These are phyloP conservation scores for Thamnophis elegans DNA, from an alignment of 2,797 vertebrate species.

Conservation along the genomic window DNA sequence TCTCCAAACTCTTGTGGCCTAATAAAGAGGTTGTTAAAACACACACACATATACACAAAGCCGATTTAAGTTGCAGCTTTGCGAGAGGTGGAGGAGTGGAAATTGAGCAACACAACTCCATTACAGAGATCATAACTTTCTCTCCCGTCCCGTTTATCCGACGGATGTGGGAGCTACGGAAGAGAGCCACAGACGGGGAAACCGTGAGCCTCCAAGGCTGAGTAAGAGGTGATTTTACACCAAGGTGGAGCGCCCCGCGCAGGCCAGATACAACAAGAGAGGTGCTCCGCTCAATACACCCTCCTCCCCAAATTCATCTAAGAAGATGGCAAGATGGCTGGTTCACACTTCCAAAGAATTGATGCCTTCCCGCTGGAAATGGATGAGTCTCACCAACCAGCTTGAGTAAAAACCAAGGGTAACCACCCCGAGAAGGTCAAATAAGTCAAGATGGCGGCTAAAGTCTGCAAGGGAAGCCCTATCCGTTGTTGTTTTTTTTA, in stretches of 20 bases:
- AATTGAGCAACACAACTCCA: neutral
- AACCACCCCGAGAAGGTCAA: neutral
- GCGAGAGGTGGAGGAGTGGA: neutral
- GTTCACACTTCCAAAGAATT: neutral
- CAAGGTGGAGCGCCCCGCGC: neutral
- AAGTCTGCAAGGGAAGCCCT: neutral
- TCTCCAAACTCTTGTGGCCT: neutral
- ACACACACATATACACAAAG: neutral
- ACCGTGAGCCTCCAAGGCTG: rapidly evolving
- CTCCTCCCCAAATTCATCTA: neutral
- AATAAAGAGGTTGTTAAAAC: neutral
- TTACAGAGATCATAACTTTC: neutral
- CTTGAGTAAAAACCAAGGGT: neutral
- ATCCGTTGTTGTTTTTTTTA: neutral
- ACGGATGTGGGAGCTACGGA: rapidly evolving
- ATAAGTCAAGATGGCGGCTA: neutral
- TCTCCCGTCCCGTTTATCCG: neutral
- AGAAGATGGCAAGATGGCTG: neutral
- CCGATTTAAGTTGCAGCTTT: neutral
- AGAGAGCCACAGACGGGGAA: rapidly evolving
- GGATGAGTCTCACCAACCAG: neutral
- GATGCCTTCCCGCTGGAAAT: neutral
- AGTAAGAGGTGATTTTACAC: constrained; percentile 53
- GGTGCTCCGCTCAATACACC: neutral
- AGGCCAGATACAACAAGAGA: neutral